Percentiles rank a stretch among this genome's conserved stretches.
Conservation (phyloP, 2,888 invertebrate species). For the Brachyopa scutellaris region DNA sequence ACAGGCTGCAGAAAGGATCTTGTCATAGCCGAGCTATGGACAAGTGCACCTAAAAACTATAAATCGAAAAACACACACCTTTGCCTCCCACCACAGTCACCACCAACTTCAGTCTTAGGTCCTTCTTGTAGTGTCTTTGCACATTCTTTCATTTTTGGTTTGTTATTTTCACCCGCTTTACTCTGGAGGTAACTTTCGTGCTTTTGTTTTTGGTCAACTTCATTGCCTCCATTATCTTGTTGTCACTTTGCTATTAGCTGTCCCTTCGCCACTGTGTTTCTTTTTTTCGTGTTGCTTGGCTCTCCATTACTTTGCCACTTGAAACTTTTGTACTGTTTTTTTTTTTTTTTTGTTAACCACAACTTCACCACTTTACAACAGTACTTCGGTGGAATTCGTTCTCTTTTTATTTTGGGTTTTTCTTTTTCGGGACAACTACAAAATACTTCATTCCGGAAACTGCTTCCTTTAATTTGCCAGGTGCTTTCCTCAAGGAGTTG, state of each 20-base stretch:
- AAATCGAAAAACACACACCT: conserved; percentile 55
- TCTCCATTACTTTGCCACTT: conserved; percentile 34
- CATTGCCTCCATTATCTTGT: conserved; percentile 71
- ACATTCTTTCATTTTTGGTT: conserved; percentile 5
- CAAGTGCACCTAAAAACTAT: conserved; percentile 45
- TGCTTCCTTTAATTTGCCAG: conserved; percentile 72
- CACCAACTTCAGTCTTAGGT: conserved; percentile 45
- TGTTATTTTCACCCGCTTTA: conserved; percentile 52
- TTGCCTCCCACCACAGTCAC: conserved; percentile 21
- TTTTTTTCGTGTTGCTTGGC: conserved; percentile 7
- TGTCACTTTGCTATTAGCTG: conserved; percentile 68
- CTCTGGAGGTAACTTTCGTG: conserved; percentile 39
- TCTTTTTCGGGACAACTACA: conserved; percentile 51
- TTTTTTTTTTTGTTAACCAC: conserved; percentile 56
- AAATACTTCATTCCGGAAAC: conserved; percentile 72
- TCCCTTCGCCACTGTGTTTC: conserved; percentile 39
- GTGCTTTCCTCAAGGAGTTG: conserved; percentile 71
- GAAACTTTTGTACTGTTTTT: conserved; percentile 33
- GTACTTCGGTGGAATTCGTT: conserved; percentile 55
- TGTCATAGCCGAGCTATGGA: no score
- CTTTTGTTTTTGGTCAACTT: conserved; percentile 68
- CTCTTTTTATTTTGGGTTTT: conserved; percentile 36
- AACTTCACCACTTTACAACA: conserved; percentile 56
- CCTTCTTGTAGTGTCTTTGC: conserved; percentile 2
- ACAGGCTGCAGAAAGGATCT: no score